Evolutionary conservation across 2,797 vertebrate genomes (phyloP).

Genomic region (Mionectes olivaceus): DNA sequence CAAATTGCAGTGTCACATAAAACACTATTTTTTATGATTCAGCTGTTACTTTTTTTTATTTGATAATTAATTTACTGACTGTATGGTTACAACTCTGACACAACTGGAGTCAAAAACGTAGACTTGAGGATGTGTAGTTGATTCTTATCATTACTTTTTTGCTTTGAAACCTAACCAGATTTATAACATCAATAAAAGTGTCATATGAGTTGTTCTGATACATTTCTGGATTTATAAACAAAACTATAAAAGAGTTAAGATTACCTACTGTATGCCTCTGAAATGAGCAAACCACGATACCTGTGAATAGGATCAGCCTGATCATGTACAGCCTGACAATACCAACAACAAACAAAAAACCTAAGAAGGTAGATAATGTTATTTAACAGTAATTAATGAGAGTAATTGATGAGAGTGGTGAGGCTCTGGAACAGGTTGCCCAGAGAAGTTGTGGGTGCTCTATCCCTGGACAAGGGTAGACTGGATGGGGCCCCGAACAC

Average conservation of each 20-base stretch:
- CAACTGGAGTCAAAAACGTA: background rate
- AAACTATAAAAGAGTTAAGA: background rate
- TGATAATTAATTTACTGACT: background rate
- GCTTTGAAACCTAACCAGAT: background rate
- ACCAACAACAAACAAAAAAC: background rate
- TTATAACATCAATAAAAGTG: background rate
- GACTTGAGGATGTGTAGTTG: background rate
- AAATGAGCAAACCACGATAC: background rate
- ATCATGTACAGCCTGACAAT: background rate
- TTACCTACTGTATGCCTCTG: background rate
- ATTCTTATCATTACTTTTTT: background rate
- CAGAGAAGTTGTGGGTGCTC: background rate
- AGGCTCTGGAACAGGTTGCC: background rate
- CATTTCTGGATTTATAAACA: background rate
- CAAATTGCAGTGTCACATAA: background rate
- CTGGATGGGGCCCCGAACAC: background rate
- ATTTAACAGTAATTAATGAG: background rate
- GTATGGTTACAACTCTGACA: background rate
- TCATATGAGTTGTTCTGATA: background rate
- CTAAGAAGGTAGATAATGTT: background rate
- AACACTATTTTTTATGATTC: background rate
- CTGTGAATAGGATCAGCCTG: no score
- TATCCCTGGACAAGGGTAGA: background rate
- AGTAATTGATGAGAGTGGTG: background rate
- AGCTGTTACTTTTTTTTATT: background rate